Evolutionary conservation across 2,113 vertebrate species (phyloP), one percentile per base, ranked within the genome.

Genomic region (mouse (Mus musculus)): DNA sequence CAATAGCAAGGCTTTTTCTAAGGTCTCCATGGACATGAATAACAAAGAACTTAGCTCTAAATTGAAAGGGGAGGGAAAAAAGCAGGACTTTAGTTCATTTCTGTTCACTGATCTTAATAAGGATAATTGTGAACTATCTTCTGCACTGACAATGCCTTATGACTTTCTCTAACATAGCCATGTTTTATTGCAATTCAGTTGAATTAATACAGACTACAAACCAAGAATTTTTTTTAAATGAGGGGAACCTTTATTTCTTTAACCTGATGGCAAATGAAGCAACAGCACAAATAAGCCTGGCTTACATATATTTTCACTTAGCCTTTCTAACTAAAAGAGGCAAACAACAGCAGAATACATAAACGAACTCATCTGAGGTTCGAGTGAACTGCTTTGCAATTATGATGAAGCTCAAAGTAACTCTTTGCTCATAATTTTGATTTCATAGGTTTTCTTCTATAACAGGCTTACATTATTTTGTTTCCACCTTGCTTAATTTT

Each of bases 341-440:
- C 20, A 26, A 89, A 72, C 59, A 67, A 52, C 73, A 56, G 49
- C 67, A 75, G 30, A 59, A 22, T 52, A 19, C 26, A 87, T 61
- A 93, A 92, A 85, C 36, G 26, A 95, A 52, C 72, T 77, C 76
- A 67, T 56, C 94, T 87, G 89, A 89, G 28, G 24, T 73, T 36
- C 24, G 73, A 84, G 24, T 59, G 33, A 81, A 84, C 91, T 81
- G 69, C 14, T 95, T 86, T 49, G 39, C 54, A 89, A 42, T 91
- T 94, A 71, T 49, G 95, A 17, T 54, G 93, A 26, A 93, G 65
- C 24, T 88, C 76, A 96, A 91, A 84, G 39, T 20, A 91, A 95
- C 78, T 87, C 2, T 46, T 54, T 65, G 0, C 88, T 84, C 24
- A 20, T 80, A 46, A 33, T 90, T 90, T 90, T 84, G 78, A 28